A percentile compares a stretch with the other conserved stretches of the same genome.
Conservation (phyloP, 1,140 invertebrate genomes). For the Lordiphosa collinella region DNA sequence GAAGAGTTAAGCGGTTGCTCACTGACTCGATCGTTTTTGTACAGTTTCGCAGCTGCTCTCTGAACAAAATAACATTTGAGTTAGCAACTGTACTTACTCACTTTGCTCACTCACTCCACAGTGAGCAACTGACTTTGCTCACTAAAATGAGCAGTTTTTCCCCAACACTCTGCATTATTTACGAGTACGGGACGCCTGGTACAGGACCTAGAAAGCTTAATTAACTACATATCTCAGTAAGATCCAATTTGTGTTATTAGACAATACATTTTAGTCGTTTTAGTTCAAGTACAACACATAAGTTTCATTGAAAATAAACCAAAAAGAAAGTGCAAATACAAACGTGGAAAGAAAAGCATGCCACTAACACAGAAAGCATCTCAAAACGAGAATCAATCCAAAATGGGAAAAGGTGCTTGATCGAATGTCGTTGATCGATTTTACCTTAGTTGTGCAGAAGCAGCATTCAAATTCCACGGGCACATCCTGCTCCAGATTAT, state of each 20-base stretch:
- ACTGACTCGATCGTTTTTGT: too few species aligned
- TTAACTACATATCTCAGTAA: too few species aligned
- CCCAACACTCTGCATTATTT: too few species aligned
- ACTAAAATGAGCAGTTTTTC: too few species aligned
- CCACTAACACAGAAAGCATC: conserved; percentile 34
- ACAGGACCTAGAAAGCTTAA: too few species aligned
- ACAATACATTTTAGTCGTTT: conserved; percentile 1
- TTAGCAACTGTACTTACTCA: too few species aligned
- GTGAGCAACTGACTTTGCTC: too few species aligned
- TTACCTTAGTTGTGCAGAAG: conserved; percentile 96
- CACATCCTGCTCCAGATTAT: conserved; percentile 87
- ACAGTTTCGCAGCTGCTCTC: too few species aligned
- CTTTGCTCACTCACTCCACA: too few species aligned
- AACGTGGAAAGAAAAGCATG: conserved; percentile 31
- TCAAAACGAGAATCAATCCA: conserved; percentile 8
- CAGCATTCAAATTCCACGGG: conserved; percentile 97
- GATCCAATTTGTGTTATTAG: conserved; percentile 20
- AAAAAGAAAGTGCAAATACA: conserved; percentile 23
- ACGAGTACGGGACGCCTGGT: too few species aligned
- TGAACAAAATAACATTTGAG: too few species aligned
- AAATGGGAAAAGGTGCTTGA: background rate
- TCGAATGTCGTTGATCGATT: conserved; percentile 6
- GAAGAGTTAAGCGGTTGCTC: too few species aligned
- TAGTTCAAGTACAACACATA: background rate
- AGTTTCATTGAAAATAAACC: conserved; percentile 1